phyloP scores from a whole-genome alignment of 2,797 vertebrate genomes.

The Aphelocoma californica region DNA sequence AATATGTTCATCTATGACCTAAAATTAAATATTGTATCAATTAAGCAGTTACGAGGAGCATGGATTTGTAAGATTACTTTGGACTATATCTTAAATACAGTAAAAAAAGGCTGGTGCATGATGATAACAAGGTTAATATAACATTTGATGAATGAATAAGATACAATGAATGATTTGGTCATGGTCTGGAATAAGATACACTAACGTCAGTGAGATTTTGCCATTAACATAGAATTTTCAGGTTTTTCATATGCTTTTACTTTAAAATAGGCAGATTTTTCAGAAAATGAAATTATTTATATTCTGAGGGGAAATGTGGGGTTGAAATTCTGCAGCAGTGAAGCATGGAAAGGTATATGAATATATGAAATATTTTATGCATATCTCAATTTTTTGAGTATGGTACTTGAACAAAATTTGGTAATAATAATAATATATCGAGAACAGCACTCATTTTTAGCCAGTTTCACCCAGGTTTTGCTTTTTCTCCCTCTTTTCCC shows the following conservation, averaged over 20 bases:
- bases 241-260: not conserved
- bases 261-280: not conserved
- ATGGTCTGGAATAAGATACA: not conserved
- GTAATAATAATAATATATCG: not conserved
- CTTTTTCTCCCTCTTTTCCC: not conserved
- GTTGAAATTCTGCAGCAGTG: not conserved
- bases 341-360: not conserved
- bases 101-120: not conserved
- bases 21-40: not conserved
- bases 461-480: not conserved
- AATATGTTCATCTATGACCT: not conserved
- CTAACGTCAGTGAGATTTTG: not conserved
- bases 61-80: not conserved
- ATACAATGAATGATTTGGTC: accelerated
- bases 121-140: not conserved
- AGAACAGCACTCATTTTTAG: not conserved
- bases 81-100: not conserved
- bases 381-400: not conserved
- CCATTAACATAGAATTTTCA: not conserved
- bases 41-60: not conserved
- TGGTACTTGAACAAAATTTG: not conserved
- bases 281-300: not conserved
- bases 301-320: accelerated
- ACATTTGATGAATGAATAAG: not conserved
- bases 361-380: not conserved